Evolutionary conservation across 1,140 invertebrate genomes (phyloP).

Genomic region (Drosophila repleta): DNA sequence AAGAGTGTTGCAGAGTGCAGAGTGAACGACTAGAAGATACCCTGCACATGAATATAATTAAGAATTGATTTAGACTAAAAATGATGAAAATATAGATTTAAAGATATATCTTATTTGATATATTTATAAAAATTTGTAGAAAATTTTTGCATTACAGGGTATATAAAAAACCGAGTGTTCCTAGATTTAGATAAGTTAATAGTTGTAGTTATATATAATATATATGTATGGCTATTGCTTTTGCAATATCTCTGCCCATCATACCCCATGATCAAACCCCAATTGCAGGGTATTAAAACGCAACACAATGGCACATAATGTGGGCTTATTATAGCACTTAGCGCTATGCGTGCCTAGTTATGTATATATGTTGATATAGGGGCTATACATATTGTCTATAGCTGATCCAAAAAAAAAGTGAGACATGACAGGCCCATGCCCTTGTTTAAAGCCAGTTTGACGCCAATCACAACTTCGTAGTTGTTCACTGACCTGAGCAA

Average conservation of each 20-base stretch:
- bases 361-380: conserved; percentile 11
- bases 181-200: too few relatives aligned
- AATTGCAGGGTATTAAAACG: background rate
- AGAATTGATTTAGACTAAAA: too few relatives aligned
- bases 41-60: background rate
- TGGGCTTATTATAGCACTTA: conserved; percentile 38
- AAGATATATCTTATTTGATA: too few relatives aligned
- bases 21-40: conserved; percentile 1
- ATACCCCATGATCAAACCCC: background rate
- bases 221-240: too few relatives aligned
- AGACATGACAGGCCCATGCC: conserved; percentile 44
- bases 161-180: too few relatives aligned
- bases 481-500: conserved; percentile 16
- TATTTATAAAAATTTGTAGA: too few relatives aligned
- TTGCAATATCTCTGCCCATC: too few relatives aligned
- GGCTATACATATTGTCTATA: conserved; percentile 25
- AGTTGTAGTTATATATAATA: too few relatives aligned
- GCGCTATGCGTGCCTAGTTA: conserved; percentile 21
- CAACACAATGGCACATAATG: conserved; percentile 46
- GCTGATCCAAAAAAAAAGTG: conserved; percentile 13
- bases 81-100: too few relatives aligned
- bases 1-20: background rate
- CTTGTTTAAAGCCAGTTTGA: conserved; percentile 74
- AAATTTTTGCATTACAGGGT: too few relatives aligned
- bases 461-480: conserved; percentile 36